These are phyloP conservation scores for Caenorhabditis sinica DNA, from an alignment of 2,888 invertebrate genomes.

Conservation along the genomic window DNA sequence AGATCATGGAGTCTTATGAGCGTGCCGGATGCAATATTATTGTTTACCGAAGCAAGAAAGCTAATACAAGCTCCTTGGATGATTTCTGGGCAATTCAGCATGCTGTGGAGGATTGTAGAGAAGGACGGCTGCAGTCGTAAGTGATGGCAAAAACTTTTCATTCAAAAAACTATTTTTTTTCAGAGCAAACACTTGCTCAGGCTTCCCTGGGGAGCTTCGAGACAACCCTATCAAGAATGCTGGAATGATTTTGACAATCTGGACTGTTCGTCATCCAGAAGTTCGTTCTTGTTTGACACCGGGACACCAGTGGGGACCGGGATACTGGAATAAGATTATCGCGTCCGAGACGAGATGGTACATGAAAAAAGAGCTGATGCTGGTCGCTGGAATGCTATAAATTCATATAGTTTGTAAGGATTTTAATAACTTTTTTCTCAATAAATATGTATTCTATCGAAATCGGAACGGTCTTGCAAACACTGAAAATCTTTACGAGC, in stretches of 20 bases:
- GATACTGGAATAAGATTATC: neutral
- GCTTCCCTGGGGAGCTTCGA: neutral
- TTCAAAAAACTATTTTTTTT: neutral
- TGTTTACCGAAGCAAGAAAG: neutral
- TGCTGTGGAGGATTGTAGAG: neutral
- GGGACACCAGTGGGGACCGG: neutral
- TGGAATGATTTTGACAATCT: neutral
- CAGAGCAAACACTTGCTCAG: neutral
- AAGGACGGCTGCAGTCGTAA: neutral
- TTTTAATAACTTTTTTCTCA: too few species aligned
- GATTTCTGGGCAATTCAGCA: neutral
- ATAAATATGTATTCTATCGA: too few species aligned
- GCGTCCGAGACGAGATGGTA: neutral
- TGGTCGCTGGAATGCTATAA: neutral
- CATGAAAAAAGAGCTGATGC: neutral
- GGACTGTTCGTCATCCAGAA: neutral
- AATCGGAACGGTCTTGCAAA: too few species aligned
- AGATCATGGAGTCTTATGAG: slow-evolving; percentile 1
- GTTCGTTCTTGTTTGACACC: neutral
- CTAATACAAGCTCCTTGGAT: neutral
- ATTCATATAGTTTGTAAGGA: neutral
- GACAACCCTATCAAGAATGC: neutral
- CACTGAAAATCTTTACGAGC: too few species aligned
- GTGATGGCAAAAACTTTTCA: neutral
- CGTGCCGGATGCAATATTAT: neutral